These are phyloP conservation scores for Agriopis aurantiaria DNA, from an alignment of 2,888 invertebrate species.

Conservation along the genomic window DNA sequence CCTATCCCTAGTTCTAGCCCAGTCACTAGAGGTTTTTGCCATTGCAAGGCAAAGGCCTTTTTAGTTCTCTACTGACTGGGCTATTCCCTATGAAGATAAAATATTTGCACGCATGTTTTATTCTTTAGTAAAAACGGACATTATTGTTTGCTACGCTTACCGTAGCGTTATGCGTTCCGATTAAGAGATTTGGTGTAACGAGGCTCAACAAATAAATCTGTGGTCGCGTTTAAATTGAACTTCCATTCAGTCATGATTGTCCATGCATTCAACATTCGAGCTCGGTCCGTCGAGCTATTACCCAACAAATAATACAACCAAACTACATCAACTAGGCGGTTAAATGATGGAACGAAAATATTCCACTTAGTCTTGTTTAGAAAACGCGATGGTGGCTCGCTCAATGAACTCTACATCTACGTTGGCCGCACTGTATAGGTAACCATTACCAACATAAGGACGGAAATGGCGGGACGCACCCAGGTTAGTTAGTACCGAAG, in stretches of 20 bases:
- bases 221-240: conserved; percentile 41
- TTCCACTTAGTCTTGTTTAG: neutral
- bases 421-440: neutral
- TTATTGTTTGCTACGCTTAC: no score
- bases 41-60: no score
- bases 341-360: neutral
- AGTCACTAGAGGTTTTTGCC: no score
- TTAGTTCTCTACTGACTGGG: no score
- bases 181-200: neutral
- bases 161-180: no score
- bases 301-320: conserved; percentile 5
- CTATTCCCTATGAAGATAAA: no score
- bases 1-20: no score
- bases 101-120: no score
- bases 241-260: conserved; percentile 41
- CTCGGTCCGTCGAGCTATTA: neutral
- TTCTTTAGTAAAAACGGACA: no score
- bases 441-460: conserved; percentile 9
- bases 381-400: conserved; percentile 1
- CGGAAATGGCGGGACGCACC: conserved; percentile 32
- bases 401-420: no score
- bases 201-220: conserved; percentile 35
- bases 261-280: conserved; percentile 3
- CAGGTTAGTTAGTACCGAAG: conserved; percentile 12
- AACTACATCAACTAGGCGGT: neutral